These are phyloP conservation scores for Sardinella longiceps DNA, from an alignment of 2,797 vertebrate genomes.

Conservation along the genomic window DNA sequence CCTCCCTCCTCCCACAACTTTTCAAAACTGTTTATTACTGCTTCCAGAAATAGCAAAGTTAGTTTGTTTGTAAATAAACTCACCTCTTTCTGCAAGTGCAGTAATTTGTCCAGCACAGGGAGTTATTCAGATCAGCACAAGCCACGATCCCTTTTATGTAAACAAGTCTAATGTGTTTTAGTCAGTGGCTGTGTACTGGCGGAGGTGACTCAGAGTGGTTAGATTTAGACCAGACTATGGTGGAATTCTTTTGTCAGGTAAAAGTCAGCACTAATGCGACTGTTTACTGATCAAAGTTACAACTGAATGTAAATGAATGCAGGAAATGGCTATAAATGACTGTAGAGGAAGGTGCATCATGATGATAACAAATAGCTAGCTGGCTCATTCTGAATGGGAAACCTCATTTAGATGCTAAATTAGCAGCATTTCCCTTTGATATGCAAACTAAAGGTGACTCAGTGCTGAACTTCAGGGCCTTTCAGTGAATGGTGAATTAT, in stretches of 20 bases:
- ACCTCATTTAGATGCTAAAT: background rate
- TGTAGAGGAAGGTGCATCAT: background rate
- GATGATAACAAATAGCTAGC: background rate
- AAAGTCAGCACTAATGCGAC: background rate
- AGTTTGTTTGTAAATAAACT: background rate
- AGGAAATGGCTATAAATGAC: background rate
- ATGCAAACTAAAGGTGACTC: background rate
- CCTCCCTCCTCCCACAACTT: background rate
- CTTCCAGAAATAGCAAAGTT: background rate
- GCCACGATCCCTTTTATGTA: background rate
- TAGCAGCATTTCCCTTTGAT: no score
- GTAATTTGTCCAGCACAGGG: background rate
- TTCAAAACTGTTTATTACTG: background rate
- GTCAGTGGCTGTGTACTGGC: background rate
- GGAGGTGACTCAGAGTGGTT: background rate
- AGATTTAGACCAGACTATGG: background rate
- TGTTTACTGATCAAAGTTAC: background rate
- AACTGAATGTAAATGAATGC: background rate
- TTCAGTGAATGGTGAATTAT: background rate
- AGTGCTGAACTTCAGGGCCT: background rate
- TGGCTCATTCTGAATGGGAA: background rate
- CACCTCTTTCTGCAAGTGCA: background rate
- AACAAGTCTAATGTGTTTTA: background rate
- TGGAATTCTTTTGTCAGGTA: background rate
- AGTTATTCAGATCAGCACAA: background rate